Conservation (phyloP, 2,113 vertebrate genomes). For the Spermophilus dauricus region DNA sequence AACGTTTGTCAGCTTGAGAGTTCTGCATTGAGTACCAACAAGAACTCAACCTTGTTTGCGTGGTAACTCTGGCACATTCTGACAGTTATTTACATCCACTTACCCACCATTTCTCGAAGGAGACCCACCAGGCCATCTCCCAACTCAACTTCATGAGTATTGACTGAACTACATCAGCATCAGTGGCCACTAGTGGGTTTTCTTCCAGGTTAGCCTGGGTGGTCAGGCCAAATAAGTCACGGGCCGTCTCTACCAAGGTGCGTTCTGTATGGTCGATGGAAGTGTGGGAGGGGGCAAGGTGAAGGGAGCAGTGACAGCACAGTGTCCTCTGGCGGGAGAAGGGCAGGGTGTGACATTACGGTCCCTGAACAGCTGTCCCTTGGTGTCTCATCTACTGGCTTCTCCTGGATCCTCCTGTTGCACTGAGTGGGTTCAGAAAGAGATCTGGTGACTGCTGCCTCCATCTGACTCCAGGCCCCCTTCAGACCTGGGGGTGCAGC, state of each 20-base stretch:
- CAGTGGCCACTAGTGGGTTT: fast-evolving
- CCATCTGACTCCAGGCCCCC: neutral
- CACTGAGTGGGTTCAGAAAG: neutral
- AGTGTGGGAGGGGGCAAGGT: neutral
- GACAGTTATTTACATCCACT: fast-evolving
- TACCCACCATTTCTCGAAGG: neutral
- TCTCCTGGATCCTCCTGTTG: fast-evolving
- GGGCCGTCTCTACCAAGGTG: neutral
- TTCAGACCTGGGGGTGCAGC: neutral
- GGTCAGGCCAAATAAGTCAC: neutral
- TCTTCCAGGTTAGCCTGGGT: neutral
- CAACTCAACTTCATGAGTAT: neutral
- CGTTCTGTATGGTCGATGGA: no score
- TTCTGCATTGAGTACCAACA: neutral
- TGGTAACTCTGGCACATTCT: fast-evolving
- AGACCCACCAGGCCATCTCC: neutral
- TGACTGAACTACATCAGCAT: neutral
- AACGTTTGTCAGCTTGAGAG: neutral
- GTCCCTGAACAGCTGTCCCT: neutral
- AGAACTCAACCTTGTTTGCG: neutral
- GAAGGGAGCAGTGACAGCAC: neutral
- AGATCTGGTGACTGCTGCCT: neutral
- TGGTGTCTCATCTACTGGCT: neutral
- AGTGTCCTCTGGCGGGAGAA: fast-evolving
- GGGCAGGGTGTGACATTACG: fast-evolving